Percentiles rank a stretch among this genome's conserved stretches.
phyloP scores from a whole-genome alignment of 2,888 invertebrate species.

The Macrostomum cliftonense region DNA sequence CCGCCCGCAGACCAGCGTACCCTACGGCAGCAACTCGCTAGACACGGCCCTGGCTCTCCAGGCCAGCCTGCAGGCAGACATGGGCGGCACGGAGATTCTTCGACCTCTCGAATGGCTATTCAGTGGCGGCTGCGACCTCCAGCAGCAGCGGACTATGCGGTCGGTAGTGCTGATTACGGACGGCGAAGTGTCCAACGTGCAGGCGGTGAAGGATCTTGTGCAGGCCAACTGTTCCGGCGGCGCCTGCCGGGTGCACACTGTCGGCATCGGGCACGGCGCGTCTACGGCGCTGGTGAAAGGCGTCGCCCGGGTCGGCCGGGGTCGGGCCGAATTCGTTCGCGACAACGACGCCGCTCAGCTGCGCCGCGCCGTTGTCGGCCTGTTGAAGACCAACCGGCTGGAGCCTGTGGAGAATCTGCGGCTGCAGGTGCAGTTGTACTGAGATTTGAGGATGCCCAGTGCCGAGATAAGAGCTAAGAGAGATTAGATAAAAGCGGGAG shows the following conservation, averaged over 20 bases:
- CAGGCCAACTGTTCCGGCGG: too few relatives aligned
- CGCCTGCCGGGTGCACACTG: slow-evolving; percentile 18
- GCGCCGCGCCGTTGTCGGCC: too few relatives aligned
- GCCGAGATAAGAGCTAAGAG: too few relatives aligned
- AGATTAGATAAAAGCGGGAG: too few relatives aligned
- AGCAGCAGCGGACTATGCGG: too few relatives aligned
- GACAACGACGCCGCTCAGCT: not conserved
- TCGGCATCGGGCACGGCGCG: slow-evolving; percentile 30
- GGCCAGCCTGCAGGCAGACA: slow-evolving; percentile 19
- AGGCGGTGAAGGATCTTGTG: slow-evolving; percentile 16
- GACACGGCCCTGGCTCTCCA: slow-evolving; percentile 15
- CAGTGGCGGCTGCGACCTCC: too few relatives aligned
- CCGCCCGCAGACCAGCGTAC: too few relatives aligned
- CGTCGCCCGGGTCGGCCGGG: slow-evolving; percentile 29
- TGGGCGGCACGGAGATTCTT: slow-evolving; percentile 31
- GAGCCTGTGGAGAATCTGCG: too few relatives aligned
- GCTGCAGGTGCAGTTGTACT: too few relatives aligned
- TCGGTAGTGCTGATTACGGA: slow-evolving; percentile 32
- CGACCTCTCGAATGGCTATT: slow-evolving; percentile 20
- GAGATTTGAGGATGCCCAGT: too few relatives aligned
- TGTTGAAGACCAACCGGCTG: too few relatives aligned
- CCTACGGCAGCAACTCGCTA: slow-evolving; percentile 19
- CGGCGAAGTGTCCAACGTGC: slow-evolving; percentile 28
- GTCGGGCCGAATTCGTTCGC: slow-evolving; percentile 27
- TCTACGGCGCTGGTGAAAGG: slow-evolving; percentile 31